A percentile compares a stretch with the other conserved stretches of the same genome.
phyloP scores from a whole-genome alignment of 1,140 invertebrate species.

The Platyura marginata region DNA sequence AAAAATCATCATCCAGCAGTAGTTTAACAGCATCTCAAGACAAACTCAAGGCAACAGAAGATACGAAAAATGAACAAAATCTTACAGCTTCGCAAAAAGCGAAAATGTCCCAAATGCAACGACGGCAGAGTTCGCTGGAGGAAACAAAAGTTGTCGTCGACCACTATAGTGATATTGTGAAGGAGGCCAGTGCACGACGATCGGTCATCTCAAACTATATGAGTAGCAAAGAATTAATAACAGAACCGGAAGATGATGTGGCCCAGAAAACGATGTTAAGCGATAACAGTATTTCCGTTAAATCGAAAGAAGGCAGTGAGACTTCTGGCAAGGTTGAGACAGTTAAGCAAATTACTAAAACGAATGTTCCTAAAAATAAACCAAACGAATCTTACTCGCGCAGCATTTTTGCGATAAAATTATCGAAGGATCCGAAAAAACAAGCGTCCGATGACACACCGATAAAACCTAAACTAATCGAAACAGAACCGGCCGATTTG shows the following conservation, averaged over 20 bases:
- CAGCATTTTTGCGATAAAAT: background rate
- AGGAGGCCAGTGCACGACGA: constrained; percentile 29
- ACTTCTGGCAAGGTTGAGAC: background rate
- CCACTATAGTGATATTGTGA: constrained; percentile 64
- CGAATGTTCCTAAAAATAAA: background rate
- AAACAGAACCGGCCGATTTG: constrained; percentile 5
- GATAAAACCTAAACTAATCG: constrained; percentile 7
- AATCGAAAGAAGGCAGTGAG: background rate
- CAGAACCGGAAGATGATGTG: constrained; percentile 26
- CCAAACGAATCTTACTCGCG: background rate
- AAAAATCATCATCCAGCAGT: constrained; percentile 5
- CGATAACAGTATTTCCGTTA: no score
- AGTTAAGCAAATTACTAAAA: background rate
- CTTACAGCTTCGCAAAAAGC: background rate
- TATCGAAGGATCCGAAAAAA: constrained; percentile 3
- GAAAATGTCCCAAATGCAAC: background rate
- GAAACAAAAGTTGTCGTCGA: constrained; percentile 49
- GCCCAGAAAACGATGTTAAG: background rate
- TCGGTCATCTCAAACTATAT: constrained; percentile 33
- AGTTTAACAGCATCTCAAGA: constrained; percentile 10
- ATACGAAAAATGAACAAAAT: no score
- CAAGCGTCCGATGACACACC: constrained; percentile 3
- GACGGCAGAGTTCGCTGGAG: constrained; percentile 25
- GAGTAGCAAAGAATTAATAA: constrained; percentile 40
- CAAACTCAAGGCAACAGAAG: constrained; percentile 3